Percentiles rank a stretch among this genome's conserved stretches.
Evolutionary conservation across 2,113 vertebrate species (phyloP).

Genomic region (Dryoscopus gambensis): DNA sequence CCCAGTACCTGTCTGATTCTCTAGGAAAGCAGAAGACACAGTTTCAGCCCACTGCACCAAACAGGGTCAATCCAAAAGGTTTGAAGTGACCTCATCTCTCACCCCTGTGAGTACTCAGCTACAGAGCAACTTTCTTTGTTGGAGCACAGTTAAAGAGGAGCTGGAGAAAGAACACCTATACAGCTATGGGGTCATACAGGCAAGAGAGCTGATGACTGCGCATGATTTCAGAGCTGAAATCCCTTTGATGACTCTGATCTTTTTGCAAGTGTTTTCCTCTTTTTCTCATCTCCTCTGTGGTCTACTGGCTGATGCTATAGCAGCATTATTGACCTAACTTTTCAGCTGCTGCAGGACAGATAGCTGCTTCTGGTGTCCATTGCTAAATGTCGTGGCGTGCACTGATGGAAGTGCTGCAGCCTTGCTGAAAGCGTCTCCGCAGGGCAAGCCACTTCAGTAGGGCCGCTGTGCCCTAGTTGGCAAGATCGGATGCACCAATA

Average conservation of each 20-base stretch:
- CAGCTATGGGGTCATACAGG: neutral
- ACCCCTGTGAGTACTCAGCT: rapidly evolving
- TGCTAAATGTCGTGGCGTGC: neutral
- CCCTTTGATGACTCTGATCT: neutral
- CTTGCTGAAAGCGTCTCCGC: too few species aligned
- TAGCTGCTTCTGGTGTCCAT: neutral
- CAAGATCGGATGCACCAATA: too few species aligned
- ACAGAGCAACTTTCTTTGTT: neutral
- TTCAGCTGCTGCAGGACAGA: neutral
- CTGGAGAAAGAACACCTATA: neutral
- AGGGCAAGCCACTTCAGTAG: too few species aligned
- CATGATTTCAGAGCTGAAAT: neutral
- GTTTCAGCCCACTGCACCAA: neutral
- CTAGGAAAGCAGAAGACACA: neutral
- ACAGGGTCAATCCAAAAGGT: neutral
- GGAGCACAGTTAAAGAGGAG: neutral
- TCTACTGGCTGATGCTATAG: neutral
- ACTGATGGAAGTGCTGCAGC: too few species aligned
- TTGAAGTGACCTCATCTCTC: neutral
- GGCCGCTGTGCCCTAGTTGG: too few species aligned
- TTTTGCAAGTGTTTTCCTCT: neutral
- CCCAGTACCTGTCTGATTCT: neutral
- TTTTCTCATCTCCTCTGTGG: neutral
- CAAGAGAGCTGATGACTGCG: neutral
- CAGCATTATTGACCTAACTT: neutral